Percentiles rank a stretch among this genome's conserved stretches.
Evolutionary conservation across 2,888 invertebrate genomes (phyloP).

Genomic region (Melolontha melolontha): DNA sequence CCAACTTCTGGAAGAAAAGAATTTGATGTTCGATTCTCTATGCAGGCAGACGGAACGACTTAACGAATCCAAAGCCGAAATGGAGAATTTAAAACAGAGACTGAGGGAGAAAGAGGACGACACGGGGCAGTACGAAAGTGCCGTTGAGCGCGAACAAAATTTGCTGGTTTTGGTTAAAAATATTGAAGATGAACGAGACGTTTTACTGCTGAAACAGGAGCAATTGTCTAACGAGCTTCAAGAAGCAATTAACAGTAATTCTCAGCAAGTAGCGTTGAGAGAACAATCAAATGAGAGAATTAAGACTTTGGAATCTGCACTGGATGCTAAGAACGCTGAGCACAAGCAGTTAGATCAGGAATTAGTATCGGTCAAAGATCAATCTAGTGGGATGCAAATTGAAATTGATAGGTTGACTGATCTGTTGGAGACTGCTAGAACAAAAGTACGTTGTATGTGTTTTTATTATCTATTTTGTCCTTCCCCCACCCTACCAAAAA

Average conservation of each 20-base stretch:
- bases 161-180: conserved; percentile 86
- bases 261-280: conserved; percentile 66
- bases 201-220: conserved; percentile 80
- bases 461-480: too few species aligned
- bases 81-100: conserved; percentile 86
- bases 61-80: conserved; percentile 87
- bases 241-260: conserved; percentile 72
- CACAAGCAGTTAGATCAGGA: conserved; percentile 81
- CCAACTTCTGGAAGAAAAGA: conserved; percentile 88
- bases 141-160: conserved; percentile 83
- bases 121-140: conserved; percentile 68
- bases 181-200: conserved; percentile 84
- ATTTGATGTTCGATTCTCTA: conserved; percentile 88
- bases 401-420: conserved; percentile 84
- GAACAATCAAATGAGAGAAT: conserved; percentile 77
- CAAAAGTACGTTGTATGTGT: conserved; percentile 77
- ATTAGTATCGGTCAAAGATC: conserved; percentile 77
- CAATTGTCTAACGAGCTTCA: conserved; percentile 80
- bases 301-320: conserved; percentile 76
- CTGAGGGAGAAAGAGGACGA: conserved; percentile 78
- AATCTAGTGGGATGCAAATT: conserved; percentile 80
- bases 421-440: conserved; percentile 84
- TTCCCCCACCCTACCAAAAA: too few species aligned
- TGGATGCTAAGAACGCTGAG: conserved; percentile 81
- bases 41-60: conserved; percentile 93